These are phyloP conservation scores for Trypoxylus dichotomus DNA, from an alignment of 1,140 invertebrate species.

Conservation along the genomic window DNA sequence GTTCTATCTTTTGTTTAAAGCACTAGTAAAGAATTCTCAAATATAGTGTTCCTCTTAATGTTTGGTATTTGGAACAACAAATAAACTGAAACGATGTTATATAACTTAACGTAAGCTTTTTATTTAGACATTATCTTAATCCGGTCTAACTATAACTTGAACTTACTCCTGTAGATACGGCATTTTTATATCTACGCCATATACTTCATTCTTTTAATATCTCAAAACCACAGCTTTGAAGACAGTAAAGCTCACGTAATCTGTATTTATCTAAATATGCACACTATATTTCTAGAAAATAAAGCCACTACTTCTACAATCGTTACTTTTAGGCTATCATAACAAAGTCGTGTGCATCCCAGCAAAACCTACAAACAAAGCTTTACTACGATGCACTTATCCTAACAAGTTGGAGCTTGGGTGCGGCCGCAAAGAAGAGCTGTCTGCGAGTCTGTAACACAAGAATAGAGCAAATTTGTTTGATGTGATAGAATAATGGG, in stretches of 20 bases:
- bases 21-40: no score
- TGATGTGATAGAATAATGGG: no score
- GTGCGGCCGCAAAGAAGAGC: no score
- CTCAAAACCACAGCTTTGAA: neutral
- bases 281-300: neutral
- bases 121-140: no score
- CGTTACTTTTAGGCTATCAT: neutral
- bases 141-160: no score
- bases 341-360: neutral
- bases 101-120: no score
- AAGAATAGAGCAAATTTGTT: no score
- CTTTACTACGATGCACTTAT: conserved; percentile 16
- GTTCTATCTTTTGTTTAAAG: no score
- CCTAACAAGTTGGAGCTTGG: neutral
- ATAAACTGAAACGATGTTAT: no score
- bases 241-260: neutral
- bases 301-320: neutral
- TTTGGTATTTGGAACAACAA: no score
- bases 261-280: neutral
- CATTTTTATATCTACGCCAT: neutral
- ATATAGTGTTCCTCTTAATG: no score
- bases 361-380: neutral
- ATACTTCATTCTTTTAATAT: neutral
- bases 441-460: no score
- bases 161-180: neutral